A percentile compares a stretch with the other conserved stretches of the same genome.
These are phyloP conservation scores for Malurus splendens DNA, from an alignment of 2,797 vertebrate species.

Conservation along the genomic window DNA sequence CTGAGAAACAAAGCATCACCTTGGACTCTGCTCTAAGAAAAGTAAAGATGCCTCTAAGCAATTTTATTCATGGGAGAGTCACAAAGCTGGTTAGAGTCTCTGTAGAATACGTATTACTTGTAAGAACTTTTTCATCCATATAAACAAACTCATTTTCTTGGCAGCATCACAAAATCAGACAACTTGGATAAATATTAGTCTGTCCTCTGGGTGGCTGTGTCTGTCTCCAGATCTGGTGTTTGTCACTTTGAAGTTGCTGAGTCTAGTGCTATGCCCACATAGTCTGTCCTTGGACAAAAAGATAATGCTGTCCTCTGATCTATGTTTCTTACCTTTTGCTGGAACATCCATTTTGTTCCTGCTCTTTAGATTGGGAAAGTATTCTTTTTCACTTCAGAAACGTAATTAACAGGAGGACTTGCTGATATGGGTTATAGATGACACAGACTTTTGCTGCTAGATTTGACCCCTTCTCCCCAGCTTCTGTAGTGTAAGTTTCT, in stretches of 20 bases:
- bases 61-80: background rate
- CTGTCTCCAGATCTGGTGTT: background rate
- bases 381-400: background rate
- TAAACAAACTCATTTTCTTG: background rate
- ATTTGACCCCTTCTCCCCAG: rapidly evolving
- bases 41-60: background rate
- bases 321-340: background rate
- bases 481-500: background rate
- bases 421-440: background rate
- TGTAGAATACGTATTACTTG: background rate
- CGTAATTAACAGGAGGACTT: background rate
- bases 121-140: background rate
- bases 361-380: background rate
- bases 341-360: background rate
- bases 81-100: background rate
- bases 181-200: background rate
- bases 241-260: background rate
- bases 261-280: background rate
- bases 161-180: background rate
- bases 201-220: background rate
- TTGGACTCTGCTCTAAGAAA: background rate
- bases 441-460: background rate
- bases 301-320: background rate
- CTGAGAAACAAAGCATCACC: background rate
- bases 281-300: background rate